Base-by-base conservation (phyloP, 2,113 vertebrate species). In the Ammodytes dubius region DNA sequence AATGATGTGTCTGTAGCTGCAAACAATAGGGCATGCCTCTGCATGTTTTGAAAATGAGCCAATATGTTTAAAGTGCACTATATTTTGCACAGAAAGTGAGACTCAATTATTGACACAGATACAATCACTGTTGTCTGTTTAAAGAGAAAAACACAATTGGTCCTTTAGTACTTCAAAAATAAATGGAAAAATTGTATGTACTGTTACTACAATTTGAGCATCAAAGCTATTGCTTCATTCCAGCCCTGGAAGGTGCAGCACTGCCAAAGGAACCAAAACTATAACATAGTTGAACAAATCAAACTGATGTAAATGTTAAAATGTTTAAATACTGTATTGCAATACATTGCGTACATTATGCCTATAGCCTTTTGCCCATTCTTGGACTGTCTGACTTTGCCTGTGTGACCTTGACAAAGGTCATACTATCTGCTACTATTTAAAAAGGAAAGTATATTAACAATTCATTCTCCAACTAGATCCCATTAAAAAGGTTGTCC, bases 331-430 rank as follows among this genome's bases (percentile, higher is more conserved):
- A 40, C 4, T 70, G 0, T 35, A 35, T 70, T 70, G 35, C 35
- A 17, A 40, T 61, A 8, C 17, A 5, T 17, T 54, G n/a, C 13
- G 39, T 27, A 46, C n/a, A 61, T 27, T 35, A 53, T 10, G n/a
- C 47, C 56, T 17, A 2, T 43, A 4, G 14, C 58, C 42, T 70
- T 61, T 39, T 47, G 40, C 70, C 66, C 42, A 42, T 10, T 4
- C 14, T 52, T 79, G 13, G 52, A 66, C 43, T 60, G 63, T 79
- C 70, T 72, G 60, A 86, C 63, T 76, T 58, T 78, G 57, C 67
- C 42, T 1, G 6, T 66, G 39, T 72, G 76, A 89, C 88, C 84
- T 88, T 85, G 37, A 63, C 42, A 72, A 27, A 66, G 60, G 80
- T 87, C 65, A 77, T 1, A 8, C 15, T 27, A 27, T 27, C 53